Evolutionary conservation across 2,888 invertebrate species (phyloP).

Genomic region (Isoperla grammatica): DNA sequence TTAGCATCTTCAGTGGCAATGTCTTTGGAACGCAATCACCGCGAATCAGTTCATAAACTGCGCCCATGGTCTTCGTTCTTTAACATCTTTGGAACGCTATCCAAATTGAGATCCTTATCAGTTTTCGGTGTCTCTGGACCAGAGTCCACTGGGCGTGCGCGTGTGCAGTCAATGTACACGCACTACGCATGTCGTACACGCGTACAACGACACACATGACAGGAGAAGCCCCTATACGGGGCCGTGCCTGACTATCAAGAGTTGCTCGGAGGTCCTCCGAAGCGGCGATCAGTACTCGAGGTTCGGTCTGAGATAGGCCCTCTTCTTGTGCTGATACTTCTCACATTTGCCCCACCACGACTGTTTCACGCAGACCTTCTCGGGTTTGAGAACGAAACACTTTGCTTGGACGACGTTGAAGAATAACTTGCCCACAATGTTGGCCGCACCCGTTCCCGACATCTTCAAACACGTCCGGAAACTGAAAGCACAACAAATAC

Average conservation of each 20-base stretch:
- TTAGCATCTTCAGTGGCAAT: too few species aligned
- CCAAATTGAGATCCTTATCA: too few species aligned
- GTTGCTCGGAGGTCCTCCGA: background rate
- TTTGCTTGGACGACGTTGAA: slow-evolving; percentile 94
- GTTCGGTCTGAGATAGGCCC: slow-evolving; percentile 70
- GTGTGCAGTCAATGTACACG: too few species aligned
- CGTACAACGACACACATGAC: too few species aligned
- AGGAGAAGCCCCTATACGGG: too few species aligned
- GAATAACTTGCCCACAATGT: slow-evolving; percentile 86
- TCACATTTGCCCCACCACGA: slow-evolving; percentile 82
- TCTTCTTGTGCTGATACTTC: slow-evolving; percentile 59
- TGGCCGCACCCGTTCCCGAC: slow-evolving; percentile 78
- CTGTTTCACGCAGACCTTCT: slow-evolving; percentile 66
- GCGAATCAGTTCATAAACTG: too few species aligned
- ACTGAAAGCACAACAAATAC: slow-evolving; percentile 52
- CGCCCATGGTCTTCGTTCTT: too few species aligned
- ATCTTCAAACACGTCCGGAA: slow-evolving; percentile 89
- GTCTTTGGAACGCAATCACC: too few species aligned
- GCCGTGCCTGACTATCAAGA: background rate
- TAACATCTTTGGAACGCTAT: too few species aligned
- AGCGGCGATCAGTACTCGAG: slow-evolving; percentile 53
- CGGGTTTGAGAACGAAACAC: slow-evolving; percentile 80
- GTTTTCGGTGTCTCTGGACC: too few species aligned
- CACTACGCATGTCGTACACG: too few species aligned
- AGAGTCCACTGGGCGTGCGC: too few species aligned